These are phyloP conservation scores for Tenualosa ilisha DNA, from an alignment of 2,797 vertebrate genomes.

Conservation along the genomic window DNA sequence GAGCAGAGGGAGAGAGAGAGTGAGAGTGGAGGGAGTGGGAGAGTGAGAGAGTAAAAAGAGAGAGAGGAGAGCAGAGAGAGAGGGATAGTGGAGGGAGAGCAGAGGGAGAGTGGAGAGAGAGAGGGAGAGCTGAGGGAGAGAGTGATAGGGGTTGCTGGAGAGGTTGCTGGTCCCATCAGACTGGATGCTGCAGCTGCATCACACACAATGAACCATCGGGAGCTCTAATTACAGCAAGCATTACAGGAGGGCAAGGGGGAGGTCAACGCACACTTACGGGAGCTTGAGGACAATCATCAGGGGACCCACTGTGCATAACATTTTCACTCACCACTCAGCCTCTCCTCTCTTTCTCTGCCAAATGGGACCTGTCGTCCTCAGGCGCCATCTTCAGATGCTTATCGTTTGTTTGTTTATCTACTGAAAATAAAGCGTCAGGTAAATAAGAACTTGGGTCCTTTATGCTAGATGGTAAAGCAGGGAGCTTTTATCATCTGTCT, in stretches of 20 bases:
- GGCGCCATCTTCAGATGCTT: not conserved
- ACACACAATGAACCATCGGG: not conserved
- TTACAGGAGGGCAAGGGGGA: not conserved
- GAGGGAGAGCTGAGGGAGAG: not conserved
- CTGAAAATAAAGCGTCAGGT: not conserved
- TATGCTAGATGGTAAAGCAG: not conserved
- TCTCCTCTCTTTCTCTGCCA: not conserved
- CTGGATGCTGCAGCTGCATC: not conserved
- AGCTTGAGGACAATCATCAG: not conserved
- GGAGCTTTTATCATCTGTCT: not conserved
- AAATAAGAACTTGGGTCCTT: not conserved
- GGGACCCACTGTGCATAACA: not conserved
- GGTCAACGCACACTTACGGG: not conserved
- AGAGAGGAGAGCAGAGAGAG: too few relatives aligned
- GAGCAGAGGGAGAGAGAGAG: too few relatives aligned
- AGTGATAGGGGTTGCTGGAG: not conserved
- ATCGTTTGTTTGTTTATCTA: not conserved
- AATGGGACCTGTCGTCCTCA: not conserved
- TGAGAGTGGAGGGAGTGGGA: too few relatives aligned
- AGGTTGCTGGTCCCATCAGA: not conserved
- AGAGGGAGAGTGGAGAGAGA: not conserved
- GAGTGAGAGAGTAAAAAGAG: too few relatives aligned
- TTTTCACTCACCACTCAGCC: not conserved
- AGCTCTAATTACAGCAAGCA: too few relatives aligned
- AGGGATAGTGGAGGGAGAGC: too few relatives aligned